Evolutionary conservation across 37 sponge, comb jelly and placozoan genomes (phyloP), one percentile per base, ranked within the genome.

Genomic region (Crambe crambe): DNA sequence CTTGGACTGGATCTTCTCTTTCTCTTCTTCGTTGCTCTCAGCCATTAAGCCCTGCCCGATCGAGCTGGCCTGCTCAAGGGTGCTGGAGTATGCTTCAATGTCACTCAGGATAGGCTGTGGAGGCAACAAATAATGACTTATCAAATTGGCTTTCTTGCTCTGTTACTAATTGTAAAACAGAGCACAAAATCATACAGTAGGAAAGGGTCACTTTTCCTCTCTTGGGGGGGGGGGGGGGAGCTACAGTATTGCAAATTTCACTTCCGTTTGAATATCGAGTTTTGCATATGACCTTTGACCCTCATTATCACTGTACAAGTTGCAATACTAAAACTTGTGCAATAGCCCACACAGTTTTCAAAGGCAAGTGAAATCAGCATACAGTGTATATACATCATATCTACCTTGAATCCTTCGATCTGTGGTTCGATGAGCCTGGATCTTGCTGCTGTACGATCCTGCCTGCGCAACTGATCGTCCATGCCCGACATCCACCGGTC

Each of bases 361-460:
- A n/a, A n/a, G n/a, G n/a, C n/a, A n/a, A n/a, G n/a, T n/a, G n/a
- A n/a, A n/a, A n/a, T n/a, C n/a, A n/a, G n/a, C n/a, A n/a, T n/a
- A n/a, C n/a, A n/a, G n/a, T n/a, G n/a, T n/a, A n/a, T n/a, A n/a
- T n/a, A n/a, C n/a, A n/a, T n/a, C 70, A 10, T 8, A 10, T 43
- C 2, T 67, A 89, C 90, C 77, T 85, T 81, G 68, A 80, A 80
- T 31, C 75, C 78, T 56, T 85, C 82, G 22, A 90, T 66, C 73
- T 90, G 91, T 31, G 67, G 63, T 27, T 81, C 86, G 27, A 90
- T 77, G 2, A 90, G 82, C 17, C 42, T 66, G 0, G 38, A 69
- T 40, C 54, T 70, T 6, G 81, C 91, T 35, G 82, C 91, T 21
- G 71, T 65, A 10, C 73, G 78, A 22, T 72, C 82, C 29, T 79